Conservation (phyloP, 2,113 vertebrate genomes). For the Lophotis ruficrista region DNA sequence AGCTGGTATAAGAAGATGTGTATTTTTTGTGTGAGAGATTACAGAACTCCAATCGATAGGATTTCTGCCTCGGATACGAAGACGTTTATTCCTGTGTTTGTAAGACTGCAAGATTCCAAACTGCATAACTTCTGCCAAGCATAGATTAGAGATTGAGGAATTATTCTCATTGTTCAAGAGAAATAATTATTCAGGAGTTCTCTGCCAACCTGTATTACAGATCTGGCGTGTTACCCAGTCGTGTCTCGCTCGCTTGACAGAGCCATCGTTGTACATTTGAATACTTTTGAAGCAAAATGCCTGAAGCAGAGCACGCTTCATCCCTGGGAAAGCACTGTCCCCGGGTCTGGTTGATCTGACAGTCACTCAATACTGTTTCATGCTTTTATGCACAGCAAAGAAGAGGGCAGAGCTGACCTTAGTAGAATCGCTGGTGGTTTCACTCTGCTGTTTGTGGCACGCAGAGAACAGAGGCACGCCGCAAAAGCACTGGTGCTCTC, state of each 20-base stretch:
- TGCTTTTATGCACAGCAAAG: neutral
- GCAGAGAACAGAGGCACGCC: neutral
- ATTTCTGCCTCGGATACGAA: neutral
- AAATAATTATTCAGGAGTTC: conserved; percentile 36
- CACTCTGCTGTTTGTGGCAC: neutral
- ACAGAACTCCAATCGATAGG: neutral
- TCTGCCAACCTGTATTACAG: conserved; percentile 13
- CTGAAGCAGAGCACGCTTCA: neutral
- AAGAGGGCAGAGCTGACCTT: neutral
- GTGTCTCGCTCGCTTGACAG: neutral
- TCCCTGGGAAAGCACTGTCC: neutral
- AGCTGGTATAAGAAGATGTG: neutral
- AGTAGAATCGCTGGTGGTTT: neutral
- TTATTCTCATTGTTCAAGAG: conserved; percentile 29
- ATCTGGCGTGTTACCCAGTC: neutral
- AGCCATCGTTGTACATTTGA: neutral
- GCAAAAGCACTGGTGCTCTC: neutral
- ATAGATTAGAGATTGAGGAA: conserved; percentile 10
- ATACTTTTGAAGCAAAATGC: neutral
- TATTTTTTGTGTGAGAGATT: neutral
- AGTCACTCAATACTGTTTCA: neutral
- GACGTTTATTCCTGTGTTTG: neutral
- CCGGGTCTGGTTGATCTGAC: fast-evolving
- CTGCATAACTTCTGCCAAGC: neutral
- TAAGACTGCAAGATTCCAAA: neutral